Percentiles rank a stretch among this genome's conserved stretches.
Conservation (phyloP, 2,888 invertebrate species). For the Ypsolopha sequella region DNA sequence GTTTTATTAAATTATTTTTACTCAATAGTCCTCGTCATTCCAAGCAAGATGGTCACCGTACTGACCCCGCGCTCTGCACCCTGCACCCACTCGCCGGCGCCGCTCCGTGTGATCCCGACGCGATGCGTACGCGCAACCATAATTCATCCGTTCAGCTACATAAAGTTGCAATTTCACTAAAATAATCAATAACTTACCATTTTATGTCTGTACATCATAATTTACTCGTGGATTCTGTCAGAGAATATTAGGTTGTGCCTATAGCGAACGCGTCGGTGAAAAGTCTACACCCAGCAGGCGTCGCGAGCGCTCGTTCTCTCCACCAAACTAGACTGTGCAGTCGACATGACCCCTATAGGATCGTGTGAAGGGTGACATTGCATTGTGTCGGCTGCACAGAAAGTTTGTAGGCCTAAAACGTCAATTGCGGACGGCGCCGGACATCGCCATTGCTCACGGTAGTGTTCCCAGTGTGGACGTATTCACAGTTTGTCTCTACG, state of each 20-base stretch:
- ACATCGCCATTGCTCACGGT: constrained; percentile 64
- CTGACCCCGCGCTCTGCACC: neutral
- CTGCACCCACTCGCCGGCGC: neutral
- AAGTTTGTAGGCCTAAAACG: constrained; percentile 58
- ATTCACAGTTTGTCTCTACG: neutral
- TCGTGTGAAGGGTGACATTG: constrained; percentile 9
- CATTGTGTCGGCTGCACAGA: constrained; percentile 16
- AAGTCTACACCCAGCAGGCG: constrained; percentile 41
- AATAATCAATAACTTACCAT: neutral
- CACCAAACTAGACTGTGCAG: constrained; percentile 23
- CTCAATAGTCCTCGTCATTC: too few species aligned
- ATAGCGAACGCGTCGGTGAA: constrained; percentile 20
- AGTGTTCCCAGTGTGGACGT: constrained; percentile 36
- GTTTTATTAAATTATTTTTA: too few species aligned
- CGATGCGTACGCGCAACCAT: neutral
- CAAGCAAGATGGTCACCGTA: constrained; percentile 2
- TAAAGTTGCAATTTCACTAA: neutral
- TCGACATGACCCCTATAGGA: constrained; percentile 8
- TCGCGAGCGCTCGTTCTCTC: constrained; percentile 42
- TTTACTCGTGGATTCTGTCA: too few species aligned
- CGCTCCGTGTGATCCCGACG: neutral
- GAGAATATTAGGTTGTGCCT: neutral
- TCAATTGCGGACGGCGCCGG: constrained; percentile 64
- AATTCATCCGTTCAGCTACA: neutral
- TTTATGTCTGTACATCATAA: too few species aligned